Evolutionary conservation across 2,888 invertebrate species (phyloP).

Genomic region (Chrysolina haemoptera): DNA sequence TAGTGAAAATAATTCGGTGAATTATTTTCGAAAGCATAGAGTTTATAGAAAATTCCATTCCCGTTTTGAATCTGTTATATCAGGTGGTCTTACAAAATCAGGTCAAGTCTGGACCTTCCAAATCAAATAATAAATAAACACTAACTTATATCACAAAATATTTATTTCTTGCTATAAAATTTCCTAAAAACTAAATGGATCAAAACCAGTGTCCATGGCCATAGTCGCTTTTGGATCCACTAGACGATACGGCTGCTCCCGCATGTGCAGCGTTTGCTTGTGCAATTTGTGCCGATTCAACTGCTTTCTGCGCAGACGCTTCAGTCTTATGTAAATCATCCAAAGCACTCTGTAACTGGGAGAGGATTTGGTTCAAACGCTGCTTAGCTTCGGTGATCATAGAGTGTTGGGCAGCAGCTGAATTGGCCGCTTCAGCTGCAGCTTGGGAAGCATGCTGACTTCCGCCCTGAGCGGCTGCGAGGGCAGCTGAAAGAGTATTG

Average conservation of each 20-base stretch:
- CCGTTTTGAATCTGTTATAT: too few relatives aligned
- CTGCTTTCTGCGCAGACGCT: slow-evolving; percentile 77
- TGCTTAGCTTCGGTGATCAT: slow-evolving; percentile 74
- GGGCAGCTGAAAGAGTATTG: slow-evolving; percentile 80
- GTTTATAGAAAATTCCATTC: too few relatives aligned
- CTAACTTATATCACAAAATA: neutral
- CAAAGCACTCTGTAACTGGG: slow-evolving; percentile 78
- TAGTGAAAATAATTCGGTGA: too few relatives aligned
- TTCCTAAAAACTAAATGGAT: neutral
- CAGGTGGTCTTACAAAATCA: too few relatives aligned
- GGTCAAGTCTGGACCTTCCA: too few relatives aligned
- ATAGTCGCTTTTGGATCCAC: slow-evolving; percentile 37
- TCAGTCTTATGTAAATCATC: slow-evolving; percentile 81
- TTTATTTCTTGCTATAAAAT: slow-evolving; percentile 10
- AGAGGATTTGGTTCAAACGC: slow-evolving; percentile 75
- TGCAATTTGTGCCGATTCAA: slow-evolving; percentile 78
- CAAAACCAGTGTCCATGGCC: slow-evolving; percentile 10
- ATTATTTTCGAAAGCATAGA: too few relatives aligned
- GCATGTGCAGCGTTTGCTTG: slow-evolving; percentile 81
- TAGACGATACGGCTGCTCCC: slow-evolving; percentile 52
- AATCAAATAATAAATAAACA: too few relatives aligned
- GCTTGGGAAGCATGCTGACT: slow-evolving; percentile 52
- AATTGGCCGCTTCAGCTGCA: slow-evolving; percentile 50
- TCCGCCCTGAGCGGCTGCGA: slow-evolving; percentile 64
- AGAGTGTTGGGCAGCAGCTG: slow-evolving; percentile 53